These are phyloP conservation scores for Coilia nasus DNA, from an alignment of 2,797 vertebrate species.

Conservation along the genomic window DNA sequence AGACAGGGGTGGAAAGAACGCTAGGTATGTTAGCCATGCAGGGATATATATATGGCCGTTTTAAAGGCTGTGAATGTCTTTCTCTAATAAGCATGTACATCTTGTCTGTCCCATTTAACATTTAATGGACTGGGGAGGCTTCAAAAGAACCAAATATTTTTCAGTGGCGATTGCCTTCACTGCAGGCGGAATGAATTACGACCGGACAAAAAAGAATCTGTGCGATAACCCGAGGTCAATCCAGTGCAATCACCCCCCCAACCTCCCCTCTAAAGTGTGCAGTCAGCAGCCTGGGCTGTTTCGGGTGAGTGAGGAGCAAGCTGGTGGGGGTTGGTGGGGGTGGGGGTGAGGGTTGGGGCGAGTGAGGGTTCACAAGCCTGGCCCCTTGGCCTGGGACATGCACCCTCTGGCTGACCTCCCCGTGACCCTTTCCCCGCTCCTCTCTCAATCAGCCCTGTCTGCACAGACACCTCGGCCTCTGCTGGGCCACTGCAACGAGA, in stretches of 20 bases:
- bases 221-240: constrained; percentile 6
- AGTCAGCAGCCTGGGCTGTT: constrained; percentile 13
- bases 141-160: not conserved
- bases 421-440: constrained; percentile 67
- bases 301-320: constrained; percentile 7
- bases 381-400: too few relatives aligned
- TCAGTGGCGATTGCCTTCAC: not conserved
- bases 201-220: not conserved
- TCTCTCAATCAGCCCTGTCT: constrained; percentile 54
- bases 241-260: not conserved
- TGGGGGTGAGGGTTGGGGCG: constrained; percentile 38
- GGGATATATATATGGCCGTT: not conserved
- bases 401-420: constrained; percentile 57
- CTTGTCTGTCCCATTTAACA: not conserved
- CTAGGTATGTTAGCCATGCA: not conserved
- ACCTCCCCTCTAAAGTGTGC: not conserved
- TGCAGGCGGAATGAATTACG: not conserved
- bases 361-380: too few relatives aligned
- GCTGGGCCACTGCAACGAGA: constrained; percentile 42
- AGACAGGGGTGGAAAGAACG: not conserved
- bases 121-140: not conserved
- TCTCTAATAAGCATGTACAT: constrained; percentile 11
- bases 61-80: not conserved
- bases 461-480: constrained; percentile 63
- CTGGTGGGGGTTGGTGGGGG: not conserved